Percentiles rank a stretch among this genome's conserved stretches.
Conservation (phyloP, 2,113 vertebrate species). For the Ceuthmochares aereus region DNA sequence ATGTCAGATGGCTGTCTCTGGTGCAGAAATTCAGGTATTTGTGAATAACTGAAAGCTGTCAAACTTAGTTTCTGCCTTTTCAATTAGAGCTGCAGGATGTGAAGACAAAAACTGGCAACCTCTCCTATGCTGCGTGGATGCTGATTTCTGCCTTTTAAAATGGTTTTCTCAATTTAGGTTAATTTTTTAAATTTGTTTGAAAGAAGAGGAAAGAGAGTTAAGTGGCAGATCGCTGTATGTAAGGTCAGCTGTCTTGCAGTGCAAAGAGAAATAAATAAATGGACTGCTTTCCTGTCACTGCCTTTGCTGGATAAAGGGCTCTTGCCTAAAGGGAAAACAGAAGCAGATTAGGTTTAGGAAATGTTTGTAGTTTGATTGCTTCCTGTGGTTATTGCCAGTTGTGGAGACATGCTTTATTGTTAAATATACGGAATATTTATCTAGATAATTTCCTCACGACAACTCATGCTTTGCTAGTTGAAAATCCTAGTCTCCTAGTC, state of each 20-base stretch:
- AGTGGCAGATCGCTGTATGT: not conserved
- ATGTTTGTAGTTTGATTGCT: not conserved
- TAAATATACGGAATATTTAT: not conserved
- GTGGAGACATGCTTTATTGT: not conserved
- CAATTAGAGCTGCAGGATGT: not conserved
- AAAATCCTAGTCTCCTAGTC: not conserved
- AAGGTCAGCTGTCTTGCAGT: not conserved
- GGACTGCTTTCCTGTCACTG: not conserved
- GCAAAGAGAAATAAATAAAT: not conserved
- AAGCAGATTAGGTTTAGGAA: not conserved
- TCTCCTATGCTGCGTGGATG: not conserved
- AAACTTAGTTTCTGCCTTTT: not conserved
- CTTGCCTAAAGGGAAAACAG: not conserved
- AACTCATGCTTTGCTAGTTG: not conserved
- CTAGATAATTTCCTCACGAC: not conserved
- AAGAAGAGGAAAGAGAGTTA: not conserved
- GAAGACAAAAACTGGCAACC: not conserved
- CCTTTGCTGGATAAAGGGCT: not conserved
- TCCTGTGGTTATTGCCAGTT: not conserved
- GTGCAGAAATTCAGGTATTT: not conserved
- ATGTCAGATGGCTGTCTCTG: not conserved
- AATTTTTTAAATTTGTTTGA: not conserved
- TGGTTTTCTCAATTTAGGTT: not conserved
- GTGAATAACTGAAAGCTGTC: not conserved
- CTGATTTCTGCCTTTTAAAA: not conserved